These are phyloP conservation scores for Phyllotis vaccarum DNA, from an alignment of 2,797 vertebrate species.

Conservation along the genomic window DNA sequence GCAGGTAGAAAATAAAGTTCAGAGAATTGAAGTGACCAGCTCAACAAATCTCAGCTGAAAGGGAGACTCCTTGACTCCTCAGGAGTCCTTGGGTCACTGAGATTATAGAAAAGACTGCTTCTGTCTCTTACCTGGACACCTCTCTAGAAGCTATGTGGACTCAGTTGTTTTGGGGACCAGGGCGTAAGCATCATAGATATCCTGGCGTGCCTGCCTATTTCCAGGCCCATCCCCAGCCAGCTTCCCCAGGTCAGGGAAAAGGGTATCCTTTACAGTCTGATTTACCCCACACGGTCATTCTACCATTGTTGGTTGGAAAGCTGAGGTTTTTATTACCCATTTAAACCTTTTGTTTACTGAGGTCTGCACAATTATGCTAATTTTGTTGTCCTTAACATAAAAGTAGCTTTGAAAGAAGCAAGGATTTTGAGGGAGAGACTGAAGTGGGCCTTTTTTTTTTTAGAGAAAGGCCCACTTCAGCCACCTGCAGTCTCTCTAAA, in stretches of 20 bases:
- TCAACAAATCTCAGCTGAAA: no score
- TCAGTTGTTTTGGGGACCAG: neutral
- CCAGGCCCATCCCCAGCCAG: neutral
- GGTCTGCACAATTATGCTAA: neutral
- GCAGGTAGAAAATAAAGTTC: no score
- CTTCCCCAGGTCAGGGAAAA: neutral
- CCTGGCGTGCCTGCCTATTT: neutral
- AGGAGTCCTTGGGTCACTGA: neutral
- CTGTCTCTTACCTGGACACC: neutral
- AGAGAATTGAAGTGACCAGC: no score
- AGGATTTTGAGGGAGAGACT: neutral
- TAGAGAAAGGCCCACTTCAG: neutral
- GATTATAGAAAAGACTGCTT: neutral
- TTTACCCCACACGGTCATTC: neutral
- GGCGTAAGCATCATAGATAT: neutral
- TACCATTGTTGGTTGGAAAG: slow-evolving; percentile 35
- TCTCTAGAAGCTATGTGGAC: neutral
- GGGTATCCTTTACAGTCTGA: neutral
- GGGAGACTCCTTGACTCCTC: neutral
- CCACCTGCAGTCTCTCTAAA: neutral
- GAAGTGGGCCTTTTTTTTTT: neutral
- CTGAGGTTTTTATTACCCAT: slow-evolving; percentile 67
- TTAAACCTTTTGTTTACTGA: slow-evolving; percentile 63
- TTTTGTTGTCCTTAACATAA: slow-evolving; percentile 61
- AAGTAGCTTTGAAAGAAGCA: slow-evolving; percentile 55